Conservation (phyloP, 2,888 invertebrate species). For the Scaptomyza tumidula region DNA sequence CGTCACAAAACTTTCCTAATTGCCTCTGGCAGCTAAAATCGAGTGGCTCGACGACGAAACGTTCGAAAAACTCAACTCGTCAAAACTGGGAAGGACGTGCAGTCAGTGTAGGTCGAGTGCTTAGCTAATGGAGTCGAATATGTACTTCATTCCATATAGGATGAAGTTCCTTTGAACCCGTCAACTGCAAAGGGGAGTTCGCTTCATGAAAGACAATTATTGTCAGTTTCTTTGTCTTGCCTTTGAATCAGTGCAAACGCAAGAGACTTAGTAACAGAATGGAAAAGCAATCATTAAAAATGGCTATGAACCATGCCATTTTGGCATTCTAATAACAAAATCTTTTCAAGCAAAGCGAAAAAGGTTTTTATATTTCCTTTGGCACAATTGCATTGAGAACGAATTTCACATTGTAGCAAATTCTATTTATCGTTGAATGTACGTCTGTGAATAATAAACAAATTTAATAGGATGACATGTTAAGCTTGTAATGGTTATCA, state of each 20-base stretch:
- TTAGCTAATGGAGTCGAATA: constrained; percentile 15
- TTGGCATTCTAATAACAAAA: not conserved
- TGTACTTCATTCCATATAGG: not conserved
- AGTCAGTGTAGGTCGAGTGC: constrained; percentile 12
- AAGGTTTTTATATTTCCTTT: not conserved
- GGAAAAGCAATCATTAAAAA: not conserved
- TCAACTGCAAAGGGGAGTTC: constrained; percentile 10
- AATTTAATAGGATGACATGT: not conserved
- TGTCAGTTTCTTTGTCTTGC: constrained; percentile 35
- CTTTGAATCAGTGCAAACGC: not conserved
- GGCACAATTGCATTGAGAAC: not conserved
- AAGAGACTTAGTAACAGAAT: not conserved
- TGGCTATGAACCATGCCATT: not conserved
- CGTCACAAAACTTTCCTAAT: constrained; percentile 58
- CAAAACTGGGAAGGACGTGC: constrained; percentile 37
- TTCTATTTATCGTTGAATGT: not conserved
- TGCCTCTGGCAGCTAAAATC: constrained; percentile 54
- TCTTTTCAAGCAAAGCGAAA: not conserved
- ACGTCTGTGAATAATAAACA: not conserved
- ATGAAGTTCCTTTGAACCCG: constrained; percentile 15
- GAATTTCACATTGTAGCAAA: not conserved
- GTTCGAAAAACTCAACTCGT: constrained; percentile 30
- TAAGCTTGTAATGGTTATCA: not conserved
- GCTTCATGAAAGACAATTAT: constrained; percentile 24
- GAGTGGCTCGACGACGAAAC: constrained; percentile 53